Evolutionary conservation across 2,888 invertebrate genomes (phyloP), one percentile per base, ranked within the genome.

Genomic region (Lampropteryx suffumata): DNA sequence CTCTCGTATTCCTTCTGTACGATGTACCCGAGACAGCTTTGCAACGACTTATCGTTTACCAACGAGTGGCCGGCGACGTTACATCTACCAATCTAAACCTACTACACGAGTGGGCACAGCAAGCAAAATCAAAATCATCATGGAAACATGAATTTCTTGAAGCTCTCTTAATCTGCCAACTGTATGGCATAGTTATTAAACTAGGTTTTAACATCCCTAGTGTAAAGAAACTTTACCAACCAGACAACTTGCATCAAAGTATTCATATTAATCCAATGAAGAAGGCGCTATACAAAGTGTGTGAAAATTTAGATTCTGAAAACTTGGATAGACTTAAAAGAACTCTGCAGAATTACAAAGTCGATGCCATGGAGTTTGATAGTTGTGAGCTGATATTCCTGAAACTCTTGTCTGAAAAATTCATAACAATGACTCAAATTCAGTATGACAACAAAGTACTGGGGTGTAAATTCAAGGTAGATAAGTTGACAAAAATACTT

Each of bases 131-230:
- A 1, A 71, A 66, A 21, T 53, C 74, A 1, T 74, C 72, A 11
- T 90, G 90, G 89, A 81, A 69, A 61, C 70, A 83, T 49, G 81
- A 88, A 60, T 83, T 90, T 46, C 53, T 90, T n/a, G 90, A 90
- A 69, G 86, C 86, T 2, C 72, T 90, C 1, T 59, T 78, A 9
- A 71, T 83, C 47, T 88, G 88, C 49, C 82, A 87, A 55, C 65
- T 86, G 1, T 74, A 78, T 54, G 69, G 68, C 11, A 59, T 87
- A 8, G 76, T 89, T 29, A 78, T 75, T 47, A 88, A 85, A 68
- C 61, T 90, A 9, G 88, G 87, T 1, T 74, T 85, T 27, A 55
- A 82, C 55, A 73, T 84, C 1, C 27, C 68, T 0, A 60, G 48
- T 41, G 64, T 85, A 1, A 80, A 78, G 55, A 67, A 61, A 55